Percentiles rank a stretch among this genome's conserved stretches.
Evolutionary conservation across 2,797 vertebrate genomes (phyloP).

Genomic region (Myotis pilosus): DNA sequence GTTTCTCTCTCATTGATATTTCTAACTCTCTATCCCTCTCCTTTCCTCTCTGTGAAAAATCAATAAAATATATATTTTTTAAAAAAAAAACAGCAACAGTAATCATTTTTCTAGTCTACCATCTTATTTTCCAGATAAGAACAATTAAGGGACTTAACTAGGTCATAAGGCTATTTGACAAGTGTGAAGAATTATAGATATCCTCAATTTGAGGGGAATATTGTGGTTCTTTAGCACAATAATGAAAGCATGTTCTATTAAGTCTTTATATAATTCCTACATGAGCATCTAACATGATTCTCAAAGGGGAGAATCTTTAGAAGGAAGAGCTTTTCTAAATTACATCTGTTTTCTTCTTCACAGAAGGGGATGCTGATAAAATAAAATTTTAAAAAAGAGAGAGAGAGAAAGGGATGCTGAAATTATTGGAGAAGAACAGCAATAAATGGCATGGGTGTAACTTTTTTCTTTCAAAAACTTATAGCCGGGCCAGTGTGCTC

Average conservation of each 20-base stretch:
- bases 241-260: not conserved
- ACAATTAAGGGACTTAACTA: constrained; percentile 7
- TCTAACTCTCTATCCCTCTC: too few species aligned
- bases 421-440: not conserved
- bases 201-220: not conserved
- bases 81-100: not conserved
- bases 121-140: constrained; percentile 41
- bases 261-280: not conserved
- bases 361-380: not conserved
- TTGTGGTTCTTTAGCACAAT: constrained; percentile 4
- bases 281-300: not conserved
- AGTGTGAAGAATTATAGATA: constrained; percentile 21
- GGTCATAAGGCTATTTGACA: constrained; percentile 6
- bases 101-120: constrained; percentile 37
- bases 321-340: not conserved
- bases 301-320: constrained; percentile 11
- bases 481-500: not conserved
- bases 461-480: not conserved
- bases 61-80: too few species aligned
- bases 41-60: too few species aligned
- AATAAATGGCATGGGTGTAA: not conserved
- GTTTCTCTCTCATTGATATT: too few species aligned
- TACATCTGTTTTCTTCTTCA: not conserved
- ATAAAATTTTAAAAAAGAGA: too few species aligned
- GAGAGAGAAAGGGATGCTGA: not conserved